These are phyloP conservation scores for Aptenodytes forsteri DNA, from an alignment of 2,113 vertebrate species.

Conservation along the genomic window DNA sequence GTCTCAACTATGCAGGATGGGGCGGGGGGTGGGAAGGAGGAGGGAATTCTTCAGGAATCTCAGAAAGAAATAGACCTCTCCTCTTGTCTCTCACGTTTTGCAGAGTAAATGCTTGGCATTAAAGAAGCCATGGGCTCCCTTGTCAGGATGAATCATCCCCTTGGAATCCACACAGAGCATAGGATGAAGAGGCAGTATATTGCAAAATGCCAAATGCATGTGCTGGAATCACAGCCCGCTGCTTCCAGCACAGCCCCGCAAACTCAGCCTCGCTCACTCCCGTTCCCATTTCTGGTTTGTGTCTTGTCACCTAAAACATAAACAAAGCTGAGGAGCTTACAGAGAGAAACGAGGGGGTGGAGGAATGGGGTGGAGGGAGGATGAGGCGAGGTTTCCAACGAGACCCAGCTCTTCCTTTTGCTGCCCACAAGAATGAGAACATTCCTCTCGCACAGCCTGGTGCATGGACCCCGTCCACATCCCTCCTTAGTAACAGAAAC, in stretches of 20 bases:
- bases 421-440: slow-evolving; percentile 40
- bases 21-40: not conserved
- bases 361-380: not conserved
- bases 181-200: slow-evolving; percentile 38
- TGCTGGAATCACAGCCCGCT: slow-evolving; percentile 14
- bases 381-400: slow-evolving; percentile 12
- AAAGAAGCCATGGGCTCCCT: slow-evolving; percentile 63
- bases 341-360: slow-evolving; percentile 60
- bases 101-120: slow-evolving; percentile 54
- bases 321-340: slow-evolving; percentile 27
- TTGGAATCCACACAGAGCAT: slow-evolving; percentile 67
- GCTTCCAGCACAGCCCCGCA: slow-evolving; percentile 44
- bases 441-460: not conserved
- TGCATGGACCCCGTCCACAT: not conserved
- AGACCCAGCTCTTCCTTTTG: not conserved
- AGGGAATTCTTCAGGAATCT: slow-evolving; percentile 53
- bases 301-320: slow-evolving; percentile 73
- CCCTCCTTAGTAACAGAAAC: not conserved
- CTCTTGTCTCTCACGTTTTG: slow-evolving; percentile 64
- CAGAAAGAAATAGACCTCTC: slow-evolving; percentile 39
- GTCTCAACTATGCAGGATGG: slow-evolving; percentile 16
- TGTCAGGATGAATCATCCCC: slow-evolving; percentile 72
- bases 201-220: slow-evolving; percentile 69
- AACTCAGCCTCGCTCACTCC: not conserved
- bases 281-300: slow-evolving; percentile 67